Conservation (phyloP, 2,113 vertebrate genomes). For the Oryzias woworae region DNA sequence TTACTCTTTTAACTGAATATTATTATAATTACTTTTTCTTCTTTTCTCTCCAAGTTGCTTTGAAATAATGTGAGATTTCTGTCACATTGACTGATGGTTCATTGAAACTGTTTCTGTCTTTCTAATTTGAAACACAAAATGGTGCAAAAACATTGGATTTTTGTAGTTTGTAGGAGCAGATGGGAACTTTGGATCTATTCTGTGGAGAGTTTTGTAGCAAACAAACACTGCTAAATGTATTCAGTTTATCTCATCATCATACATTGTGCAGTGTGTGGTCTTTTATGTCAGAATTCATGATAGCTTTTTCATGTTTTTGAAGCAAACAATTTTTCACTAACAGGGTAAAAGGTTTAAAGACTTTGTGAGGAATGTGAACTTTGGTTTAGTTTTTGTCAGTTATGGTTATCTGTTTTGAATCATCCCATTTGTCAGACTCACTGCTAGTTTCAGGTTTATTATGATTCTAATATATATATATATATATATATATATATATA, state of each 20-base stretch:
- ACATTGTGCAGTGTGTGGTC: not conserved
- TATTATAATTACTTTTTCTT: slow-evolving; percentile 13
- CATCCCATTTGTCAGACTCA: too few species aligned
- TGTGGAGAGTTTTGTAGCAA: slow-evolving; percentile 23
- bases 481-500: too few species aligned
- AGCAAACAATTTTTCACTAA: not conserved
- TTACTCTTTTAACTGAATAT: slow-evolving; percentile 12
- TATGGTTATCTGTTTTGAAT: too few species aligned
- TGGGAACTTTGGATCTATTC: slow-evolving; percentile 23
- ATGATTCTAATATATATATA: too few species aligned
- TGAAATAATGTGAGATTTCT: slow-evolving; percentile 5
- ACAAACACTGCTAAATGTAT: slow-evolving; percentile 6
- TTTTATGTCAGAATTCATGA: not conserved
- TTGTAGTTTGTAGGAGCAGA: slow-evolving; percentile 22
- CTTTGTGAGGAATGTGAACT: too few species aligned
- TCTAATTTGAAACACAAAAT: slow-evolving; percentile 2
- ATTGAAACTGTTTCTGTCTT: not conserved
- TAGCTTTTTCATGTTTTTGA: not conserved
- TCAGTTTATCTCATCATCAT: slow-evolving; percentile 6
- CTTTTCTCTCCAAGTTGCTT: slow-evolving; percentile 20
- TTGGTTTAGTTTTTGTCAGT: too few species aligned
- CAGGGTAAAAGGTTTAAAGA: too few species aligned
- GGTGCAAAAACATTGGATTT: slow-evolving; percentile 12
- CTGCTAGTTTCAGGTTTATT: too few species aligned
- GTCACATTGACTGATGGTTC: slow-evolving; percentile 10